Evolutionary conservation across 2,797 vertebrate genomes (phyloP), one percentile per base, ranked within the genome.

Genomic region (Sebastes vulpes): DNA sequence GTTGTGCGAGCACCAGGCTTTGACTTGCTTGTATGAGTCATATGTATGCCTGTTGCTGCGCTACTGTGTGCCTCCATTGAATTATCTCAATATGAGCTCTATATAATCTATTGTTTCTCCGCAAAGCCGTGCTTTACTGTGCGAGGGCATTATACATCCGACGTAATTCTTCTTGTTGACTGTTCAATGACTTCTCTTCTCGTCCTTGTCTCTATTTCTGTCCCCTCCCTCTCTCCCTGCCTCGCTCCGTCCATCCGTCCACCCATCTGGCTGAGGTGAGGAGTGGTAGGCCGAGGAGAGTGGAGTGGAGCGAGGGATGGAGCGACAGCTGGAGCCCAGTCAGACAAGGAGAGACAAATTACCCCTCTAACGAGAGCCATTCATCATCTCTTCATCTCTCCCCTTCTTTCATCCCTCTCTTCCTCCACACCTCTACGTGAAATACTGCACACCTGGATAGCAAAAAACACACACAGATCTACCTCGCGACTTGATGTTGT

Each of bases 281-380:
- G 91, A 94, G 88, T 79, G 91, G 82, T 88, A 90, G 95, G 93
- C 88, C 76, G 82, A 85, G 86, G 86, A 92, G 90, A 83, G 88
- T 82, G 89, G 92, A 94, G 89, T 84, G 86, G 87, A 89, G 92
- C 88, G 89, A 95, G 93, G 93, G 93, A 93, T 92, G 93, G 94
- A 95, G 92, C 94, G 95, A 97, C 96, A 97, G 95, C 96, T 97
- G 96, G 96, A 96, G 94, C 94, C 93, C 94, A 96, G 95, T 96
- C 96, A 96, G 93, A 96, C 85, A 95, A 96, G 96, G 93, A 96
- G 95, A 96, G 96, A 97, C 96, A 97, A 96, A 97, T 97, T 97
- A 96, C 95, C 93, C 91, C 91, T 92, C 95, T 96, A 96, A 97
- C 96, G 96, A 97, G 95, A 95, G 92, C 90, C 94, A 96, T 97